Evolutionary conservation across 2,888 invertebrate genomes (phyloP).

Genomic region (Trissolcus brochymenae): DNA sequence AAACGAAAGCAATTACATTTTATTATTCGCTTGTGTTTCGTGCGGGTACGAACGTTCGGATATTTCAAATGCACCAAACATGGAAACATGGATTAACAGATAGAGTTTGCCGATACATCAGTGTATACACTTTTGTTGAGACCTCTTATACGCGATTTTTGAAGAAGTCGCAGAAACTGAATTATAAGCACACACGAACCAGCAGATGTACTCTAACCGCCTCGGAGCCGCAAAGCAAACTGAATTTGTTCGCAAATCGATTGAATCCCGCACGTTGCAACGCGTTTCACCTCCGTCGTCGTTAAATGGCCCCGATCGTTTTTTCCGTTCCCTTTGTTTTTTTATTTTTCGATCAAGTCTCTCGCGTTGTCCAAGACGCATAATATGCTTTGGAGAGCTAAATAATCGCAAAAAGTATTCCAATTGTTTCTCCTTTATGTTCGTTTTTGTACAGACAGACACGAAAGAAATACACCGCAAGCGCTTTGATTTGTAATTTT

Average conservation of each 20-base stretch:
- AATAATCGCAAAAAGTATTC: background rate
- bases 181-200: slow-evolving; percentile 23
- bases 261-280: slow-evolving; percentile 48
- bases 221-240: slow-evolving; percentile 50
- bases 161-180: slow-evolving; percentile 29
- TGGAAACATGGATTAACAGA: slow-evolving; percentile 45
- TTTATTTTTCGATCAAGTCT: slow-evolving; percentile 28
- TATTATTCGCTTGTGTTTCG: slow-evolving; percentile 18
- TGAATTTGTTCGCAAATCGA: slow-evolving; percentile 56
- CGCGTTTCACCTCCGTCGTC: slow-evolving; percentile 42
- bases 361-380: slow-evolving; percentile 16
- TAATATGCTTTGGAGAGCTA: slow-evolving; percentile 2
- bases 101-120: slow-evolving; percentile 47
- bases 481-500: too few relatives aligned
- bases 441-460: too few relatives aligned
- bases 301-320: slow-evolving; percentile 46
- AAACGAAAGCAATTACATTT: slow-evolving; percentile 28
- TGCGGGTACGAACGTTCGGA: background rate
- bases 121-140: slow-evolving; percentile 45
- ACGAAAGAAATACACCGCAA: too few relatives aligned
- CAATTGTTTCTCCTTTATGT: too few relatives aligned
- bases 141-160: slow-evolving; percentile 35
- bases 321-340: slow-evolving; percentile 36
- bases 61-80: slow-evolving; percentile 17
- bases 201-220: slow-evolving; percentile 47